Evolutionary conservation across 2,113 vertebrate genomes (phyloP).

Genomic region (Ploceus nigricollis): DNA sequence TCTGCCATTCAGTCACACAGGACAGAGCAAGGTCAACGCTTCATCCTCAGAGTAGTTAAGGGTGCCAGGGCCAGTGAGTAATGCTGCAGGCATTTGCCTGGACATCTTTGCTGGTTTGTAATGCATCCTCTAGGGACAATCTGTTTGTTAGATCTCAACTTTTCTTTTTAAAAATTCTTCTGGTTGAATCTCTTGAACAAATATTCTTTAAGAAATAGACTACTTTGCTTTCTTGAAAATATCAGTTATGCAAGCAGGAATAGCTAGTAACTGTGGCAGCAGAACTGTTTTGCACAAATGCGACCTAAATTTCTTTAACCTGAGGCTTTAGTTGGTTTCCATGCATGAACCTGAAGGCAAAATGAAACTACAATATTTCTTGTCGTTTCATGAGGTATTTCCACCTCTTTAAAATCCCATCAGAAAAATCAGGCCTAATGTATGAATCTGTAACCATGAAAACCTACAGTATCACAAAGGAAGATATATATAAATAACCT

Average conservation of each 20-base stretch:
- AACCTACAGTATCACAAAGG: background rate
- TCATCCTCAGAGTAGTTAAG: background rate
- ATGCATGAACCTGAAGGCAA: background rate
- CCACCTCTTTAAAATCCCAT: background rate
- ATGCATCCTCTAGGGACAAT: background rate
- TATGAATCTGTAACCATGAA: background rate
- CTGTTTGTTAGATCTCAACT: background rate
- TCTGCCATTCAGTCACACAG: background rate
- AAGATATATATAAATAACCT: background rate
- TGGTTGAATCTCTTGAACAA: background rate
- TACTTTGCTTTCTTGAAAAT: constrained; percentile 12
- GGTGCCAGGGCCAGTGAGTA: background rate
- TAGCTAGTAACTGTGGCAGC: background rate
- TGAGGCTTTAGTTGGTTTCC: constrained; percentile 3
- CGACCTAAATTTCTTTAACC: constrained; percentile 50
- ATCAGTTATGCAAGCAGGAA: constrained; percentile 8
- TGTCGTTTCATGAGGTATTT: background rate
- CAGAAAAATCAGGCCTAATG: background rate
- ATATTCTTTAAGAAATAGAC: background rate
- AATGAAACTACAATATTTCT: background rate
- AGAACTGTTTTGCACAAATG: constrained; percentile 21
- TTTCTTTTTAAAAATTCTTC: background rate
- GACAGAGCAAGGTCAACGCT: background rate
- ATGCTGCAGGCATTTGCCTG: background rate
- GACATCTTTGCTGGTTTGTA: background rate